Evolutionary conservation across 2,888 invertebrate species (phyloP), one percentile per base, ranked within the genome.

Genomic region (Sericinus montela): DNA sequence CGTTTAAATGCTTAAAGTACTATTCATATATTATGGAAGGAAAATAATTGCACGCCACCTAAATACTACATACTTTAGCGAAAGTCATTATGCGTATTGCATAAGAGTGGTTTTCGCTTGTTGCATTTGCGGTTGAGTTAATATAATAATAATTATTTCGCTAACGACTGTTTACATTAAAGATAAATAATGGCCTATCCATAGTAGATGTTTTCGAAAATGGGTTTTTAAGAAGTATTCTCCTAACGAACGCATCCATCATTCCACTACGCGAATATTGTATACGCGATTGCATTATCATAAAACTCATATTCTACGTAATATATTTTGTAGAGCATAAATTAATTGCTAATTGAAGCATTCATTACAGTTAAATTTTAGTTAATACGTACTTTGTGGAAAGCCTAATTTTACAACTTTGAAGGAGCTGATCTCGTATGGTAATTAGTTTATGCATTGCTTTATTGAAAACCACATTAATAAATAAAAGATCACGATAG

Each of bases 101-200:
- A n/a, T 6, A 46, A 40, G 35, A 16, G 1, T 16, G 19, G 35
- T 13, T 11, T 38, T 29, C 16, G 47, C 19, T 13, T 25, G n/a
- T 2, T 45, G 40, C 16, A 10, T 32, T 11, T 15, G 55, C 50
- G 23, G 39, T 41, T 36, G 34, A 41, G 50, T 40, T 58, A 58
- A 59, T 62, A 59, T 60, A 57, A 59, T 53, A 58, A 52, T 53
- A 46, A 53, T 58, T 58, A 60, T 59, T 62, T 54, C 51, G 51
- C 56, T 63, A 67, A 67, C 62, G 63, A 65, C 62, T 57, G 44
- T 49, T 57, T 58, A 59, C 68, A 66, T 75, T 69, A 67, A 62
- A 59, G 60, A 62, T 67, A 67, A 66, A 66, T 72, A 67, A 72
- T 71, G 63, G 62, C 55, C 53, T 62, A 58, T 63, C 60, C 56